Evolutionary conservation across 2,888 invertebrate species (phyloP).

Genomic region (Arenicola marina): DNA sequence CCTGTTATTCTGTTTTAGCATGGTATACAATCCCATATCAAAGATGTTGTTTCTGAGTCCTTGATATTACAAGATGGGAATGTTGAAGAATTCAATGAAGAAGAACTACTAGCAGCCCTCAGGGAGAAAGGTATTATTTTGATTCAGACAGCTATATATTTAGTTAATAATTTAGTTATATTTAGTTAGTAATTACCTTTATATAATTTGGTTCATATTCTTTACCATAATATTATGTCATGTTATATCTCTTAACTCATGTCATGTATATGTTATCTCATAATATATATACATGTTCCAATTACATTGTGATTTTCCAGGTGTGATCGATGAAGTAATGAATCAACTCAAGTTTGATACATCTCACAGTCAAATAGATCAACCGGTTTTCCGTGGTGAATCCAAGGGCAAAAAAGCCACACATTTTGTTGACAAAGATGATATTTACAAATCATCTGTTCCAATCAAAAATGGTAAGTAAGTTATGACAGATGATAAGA

Average conservation of each 20-base stretch:
- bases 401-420: constrained; percentile 32
- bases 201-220: background rate
- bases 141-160: background rate
- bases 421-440: constrained; percentile 48
- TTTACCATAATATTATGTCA: background rate
- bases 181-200: background rate
- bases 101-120: constrained; percentile 60
- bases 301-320: constrained; percentile 15
- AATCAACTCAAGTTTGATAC: constrained; percentile 50
- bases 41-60: constrained; percentile 48
- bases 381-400: background rate
- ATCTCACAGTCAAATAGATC: background rate
- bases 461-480: constrained; percentile 43
- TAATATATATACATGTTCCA: background rate
- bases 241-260: background rate
- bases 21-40: constrained; percentile 49
- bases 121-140: constrained; percentile 38
- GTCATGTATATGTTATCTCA: background rate
- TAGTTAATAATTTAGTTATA: background rate
- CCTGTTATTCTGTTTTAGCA: constrained; percentile 41
- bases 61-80: constrained; percentile 47
- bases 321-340: constrained; percentile 53
- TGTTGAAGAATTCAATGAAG: constrained; percentile 46
- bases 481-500: too few relatives aligned
- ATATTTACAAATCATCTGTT: constrained; percentile 33